Percentiles rank a stretch among this genome's conserved stretches.
These are phyloP conservation scores for Peromyscus aztecus DNA, from an alignment of 2,797 vertebrate genomes.

Conservation along the genomic window DNA sequence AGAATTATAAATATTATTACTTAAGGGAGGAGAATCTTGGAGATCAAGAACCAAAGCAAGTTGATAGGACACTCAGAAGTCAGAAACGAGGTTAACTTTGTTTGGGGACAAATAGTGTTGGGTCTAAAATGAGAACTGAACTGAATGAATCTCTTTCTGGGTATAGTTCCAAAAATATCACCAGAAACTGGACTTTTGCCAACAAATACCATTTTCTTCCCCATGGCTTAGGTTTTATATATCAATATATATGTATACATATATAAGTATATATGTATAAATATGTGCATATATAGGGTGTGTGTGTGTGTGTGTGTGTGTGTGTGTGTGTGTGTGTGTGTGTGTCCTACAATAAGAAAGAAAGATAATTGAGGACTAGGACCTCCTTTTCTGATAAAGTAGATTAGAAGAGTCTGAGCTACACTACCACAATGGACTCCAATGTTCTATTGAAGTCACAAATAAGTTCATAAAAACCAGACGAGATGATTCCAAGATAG, in stretches of 20 bases:
- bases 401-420: background rate
- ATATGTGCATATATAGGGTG: background rate
- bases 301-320: background rate
- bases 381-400: background rate
- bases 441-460: background rate
- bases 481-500: background rate
- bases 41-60: background rate
- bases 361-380: background rate
- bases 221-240: background rate
- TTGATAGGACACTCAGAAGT: background rate
- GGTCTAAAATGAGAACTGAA: background rate
- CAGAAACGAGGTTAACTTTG: background rate
- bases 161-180: background rate
- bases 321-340: background rate
- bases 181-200: background rate
- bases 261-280: background rate
- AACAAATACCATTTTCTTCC: background rate
- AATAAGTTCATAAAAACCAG: background rate
- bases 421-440: background rate
- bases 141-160: background rate
- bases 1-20: background rate
- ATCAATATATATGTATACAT: background rate
- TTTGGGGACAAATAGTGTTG: background rate
- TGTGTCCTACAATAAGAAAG: background rate
- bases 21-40: background rate